Conservation (phyloP, 2,888 invertebrate species). For the Lithophane semibrunnea region DNA sequence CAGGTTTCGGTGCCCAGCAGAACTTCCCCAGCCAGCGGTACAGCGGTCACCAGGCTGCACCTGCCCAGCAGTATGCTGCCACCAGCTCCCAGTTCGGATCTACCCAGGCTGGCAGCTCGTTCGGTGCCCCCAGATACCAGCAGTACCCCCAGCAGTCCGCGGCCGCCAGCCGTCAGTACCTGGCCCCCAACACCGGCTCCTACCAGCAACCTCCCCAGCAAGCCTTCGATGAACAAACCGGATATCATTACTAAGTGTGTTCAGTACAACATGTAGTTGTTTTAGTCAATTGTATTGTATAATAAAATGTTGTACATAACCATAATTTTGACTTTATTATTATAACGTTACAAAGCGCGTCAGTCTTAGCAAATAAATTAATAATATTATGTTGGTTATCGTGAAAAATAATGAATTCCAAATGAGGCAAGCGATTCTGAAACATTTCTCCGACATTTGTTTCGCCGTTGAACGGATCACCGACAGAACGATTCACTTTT, state of each 20-base stretch:
- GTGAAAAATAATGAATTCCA: not conserved
- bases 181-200: constrained; percentile 75
- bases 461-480: no score
- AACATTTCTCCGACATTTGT: no score
- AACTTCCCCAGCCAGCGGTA: constrained; percentile 41
- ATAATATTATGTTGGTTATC: not conserved
- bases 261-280: not conserved
- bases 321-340: not conserved
- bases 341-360: not conserved
- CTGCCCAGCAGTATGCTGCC: constrained; percentile 56
- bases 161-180: constrained; percentile 81
- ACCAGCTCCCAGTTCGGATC: constrained; percentile 69
- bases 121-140: constrained; percentile 35
- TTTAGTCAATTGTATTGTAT: constrained; percentile 19
- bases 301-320: constrained; percentile 28
- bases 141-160: constrained; percentile 68
- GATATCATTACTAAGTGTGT: constrained; percentile 81
- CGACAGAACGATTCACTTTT: no score
- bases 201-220: constrained; percentile 82
- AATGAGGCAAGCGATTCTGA: not conserved
- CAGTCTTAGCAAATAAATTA: not conserved
- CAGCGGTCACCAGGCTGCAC: constrained; percentile 18
- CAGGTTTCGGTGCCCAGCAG: constrained; percentile 69
- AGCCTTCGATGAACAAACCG: constrained; percentile 83
- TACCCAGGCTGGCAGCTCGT: constrained; percentile 38